Evolutionary conservation across 2,888 invertebrate genomes (phyloP).

Genomic region (Agriopis marginaria): DNA sequence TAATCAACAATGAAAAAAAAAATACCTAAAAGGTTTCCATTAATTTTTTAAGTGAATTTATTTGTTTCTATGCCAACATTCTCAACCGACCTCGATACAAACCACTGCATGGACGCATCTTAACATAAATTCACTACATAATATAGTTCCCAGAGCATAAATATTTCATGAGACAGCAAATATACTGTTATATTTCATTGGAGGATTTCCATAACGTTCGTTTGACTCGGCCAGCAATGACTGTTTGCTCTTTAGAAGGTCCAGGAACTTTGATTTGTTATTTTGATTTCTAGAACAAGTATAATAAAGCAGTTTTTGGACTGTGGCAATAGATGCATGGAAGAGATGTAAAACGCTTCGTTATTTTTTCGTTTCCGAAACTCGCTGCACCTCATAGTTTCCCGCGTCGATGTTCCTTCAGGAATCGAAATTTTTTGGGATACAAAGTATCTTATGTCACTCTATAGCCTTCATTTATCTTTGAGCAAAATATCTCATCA

Average conservation of each 20-base stretch:
- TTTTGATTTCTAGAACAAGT: conserved; percentile 16
- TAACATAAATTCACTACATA: conserved; percentile 34
- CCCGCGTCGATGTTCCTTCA: too few relatives aligned
- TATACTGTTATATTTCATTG: conserved; percentile 52
- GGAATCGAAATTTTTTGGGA: too few relatives aligned
- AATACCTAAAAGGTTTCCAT: too few relatives aligned
- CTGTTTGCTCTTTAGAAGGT: conserved; percentile 17
- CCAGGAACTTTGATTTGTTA: conserved; percentile 14
- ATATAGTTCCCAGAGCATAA: conserved; percentile 38
- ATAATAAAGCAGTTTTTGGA: conserved; percentile 2
- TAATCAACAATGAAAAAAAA: too few relatives aligned
- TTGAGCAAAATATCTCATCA: too few relatives aligned
- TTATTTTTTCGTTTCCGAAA: background rate
- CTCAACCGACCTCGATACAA: background rate
- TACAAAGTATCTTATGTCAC: too few relatives aligned
- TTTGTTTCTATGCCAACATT: conserved; percentile 13
- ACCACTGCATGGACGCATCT: conserved; percentile 31
- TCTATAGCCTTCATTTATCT: too few relatives aligned
- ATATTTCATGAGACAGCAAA: conserved; percentile 52
- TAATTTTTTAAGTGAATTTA: background rate
- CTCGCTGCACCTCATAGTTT: too few relatives aligned
- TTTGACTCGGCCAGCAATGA: conserved; percentile 29
- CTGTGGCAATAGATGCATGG: background rate
- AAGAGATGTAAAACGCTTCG: background rate
- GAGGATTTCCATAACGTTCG: conserved; percentile 46